These are phyloP conservation scores for Callinectes sapidus DNA, from an alignment of 2,888 invertebrate species.

Conservation along the genomic window DNA sequence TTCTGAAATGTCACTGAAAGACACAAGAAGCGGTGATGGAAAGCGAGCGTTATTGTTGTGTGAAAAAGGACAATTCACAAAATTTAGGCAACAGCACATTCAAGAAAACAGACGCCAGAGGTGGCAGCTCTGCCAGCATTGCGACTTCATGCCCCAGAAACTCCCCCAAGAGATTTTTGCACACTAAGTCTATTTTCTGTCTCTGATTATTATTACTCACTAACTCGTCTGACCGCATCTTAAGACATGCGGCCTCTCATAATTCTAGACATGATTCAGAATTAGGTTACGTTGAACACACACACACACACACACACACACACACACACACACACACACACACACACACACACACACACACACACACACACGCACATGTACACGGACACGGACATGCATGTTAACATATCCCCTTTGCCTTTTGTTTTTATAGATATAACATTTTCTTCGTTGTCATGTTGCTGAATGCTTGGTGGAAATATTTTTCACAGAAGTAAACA, in stretches of 20 bases:
- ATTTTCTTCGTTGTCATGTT: not conserved
- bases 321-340: not conserved
- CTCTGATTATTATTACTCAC: not conserved
- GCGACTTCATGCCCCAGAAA: not conserved
- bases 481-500: not conserved
- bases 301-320: not conserved
- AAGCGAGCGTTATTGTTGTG: not conserved
- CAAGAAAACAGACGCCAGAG: not conserved
- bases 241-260: not conserved
- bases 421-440: not conserved
- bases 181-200: not conserved
- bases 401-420: not conserved
- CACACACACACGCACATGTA: not conserved
- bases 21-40: not conserved
- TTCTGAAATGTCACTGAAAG: not conserved
- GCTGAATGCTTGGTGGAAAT: not conserved
- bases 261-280: not conserved
- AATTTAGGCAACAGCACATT: not conserved
- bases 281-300: not conserved
- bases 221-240: not conserved
- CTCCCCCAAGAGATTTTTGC: not conserved
- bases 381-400: not conserved
- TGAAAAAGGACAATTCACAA: not conserved
- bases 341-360: not conserved
- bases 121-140: not conserved